These are phyloP conservation scores for Zaprionus lineosus DNA, from an alignment of 2,888 invertebrate genomes.

Conservation along the genomic window DNA sequence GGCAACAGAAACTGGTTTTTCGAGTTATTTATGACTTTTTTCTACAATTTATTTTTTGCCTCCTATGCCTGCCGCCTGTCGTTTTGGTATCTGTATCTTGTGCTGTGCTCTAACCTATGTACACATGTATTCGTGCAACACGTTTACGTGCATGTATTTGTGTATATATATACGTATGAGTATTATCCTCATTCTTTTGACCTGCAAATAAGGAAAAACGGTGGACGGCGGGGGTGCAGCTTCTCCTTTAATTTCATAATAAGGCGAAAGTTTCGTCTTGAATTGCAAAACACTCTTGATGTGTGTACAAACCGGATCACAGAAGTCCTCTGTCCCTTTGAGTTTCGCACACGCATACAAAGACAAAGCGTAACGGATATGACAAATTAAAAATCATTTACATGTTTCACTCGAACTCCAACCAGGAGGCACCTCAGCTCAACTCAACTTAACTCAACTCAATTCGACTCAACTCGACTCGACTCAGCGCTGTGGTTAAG, in stretches of 20 bases:
- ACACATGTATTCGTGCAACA: constrained; percentile 1
- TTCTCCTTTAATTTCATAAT: constrained; percentile 69
- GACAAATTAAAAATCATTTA: constrained; percentile 62
- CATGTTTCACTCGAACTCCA: constrained; percentile 46
- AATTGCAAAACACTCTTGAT: constrained; percentile 51
- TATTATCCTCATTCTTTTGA: constrained; percentile 66
- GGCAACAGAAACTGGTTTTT: constrained; percentile 77
- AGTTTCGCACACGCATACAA: constrained; percentile 1
- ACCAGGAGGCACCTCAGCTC: background rate
- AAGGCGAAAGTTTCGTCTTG: constrained; percentile 69
- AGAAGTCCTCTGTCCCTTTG: too few relatives aligned
- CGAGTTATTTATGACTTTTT: constrained; percentile 78
- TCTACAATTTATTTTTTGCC: constrained; percentile 67
- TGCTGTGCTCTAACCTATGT: too few relatives aligned
- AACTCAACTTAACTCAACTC: too few relatives aligned
- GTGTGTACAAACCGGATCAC: constrained; percentile 1
- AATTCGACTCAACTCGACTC: too few relatives aligned
- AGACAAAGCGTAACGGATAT: constrained; percentile 63
- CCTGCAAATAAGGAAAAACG: constrained; percentile 58
- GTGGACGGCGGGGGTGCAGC: constrained; percentile 33
- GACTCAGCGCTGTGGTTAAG: constrained; percentile 33
- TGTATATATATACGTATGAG: constrained; percentile 1
- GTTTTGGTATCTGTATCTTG: constrained; percentile 65
- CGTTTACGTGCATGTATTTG: background rate
- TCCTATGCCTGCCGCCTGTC: constrained; percentile 37